Conservation (phyloP, 2,888 invertebrate genomes). For the Hofmannophila pseudospretella region DNA sequence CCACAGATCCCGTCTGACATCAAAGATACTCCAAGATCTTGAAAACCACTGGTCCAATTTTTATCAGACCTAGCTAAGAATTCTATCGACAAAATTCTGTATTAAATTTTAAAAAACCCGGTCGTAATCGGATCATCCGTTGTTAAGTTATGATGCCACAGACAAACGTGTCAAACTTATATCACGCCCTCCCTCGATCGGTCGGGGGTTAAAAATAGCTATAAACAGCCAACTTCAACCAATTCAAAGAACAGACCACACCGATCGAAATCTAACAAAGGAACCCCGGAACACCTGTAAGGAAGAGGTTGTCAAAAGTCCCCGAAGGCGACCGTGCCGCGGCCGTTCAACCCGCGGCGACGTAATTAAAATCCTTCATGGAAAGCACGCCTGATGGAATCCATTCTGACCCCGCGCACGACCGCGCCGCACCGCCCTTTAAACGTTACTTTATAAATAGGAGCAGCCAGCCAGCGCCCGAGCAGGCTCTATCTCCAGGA, state of each 20-base stretch:
- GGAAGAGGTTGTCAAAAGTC: conserved; percentile 45
- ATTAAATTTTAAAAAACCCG: too few species aligned
- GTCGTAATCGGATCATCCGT: too few species aligned
- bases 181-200: too few species aligned
- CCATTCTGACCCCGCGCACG: conserved; percentile 67
- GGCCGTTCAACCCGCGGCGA: conserved; percentile 59
- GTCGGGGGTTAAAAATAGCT: too few species aligned
- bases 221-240: too few species aligned
- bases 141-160: too few species aligned
- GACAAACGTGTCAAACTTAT: too few species aligned
- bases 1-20: too few species aligned
- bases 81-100: too few species aligned
- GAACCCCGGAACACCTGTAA: conserved; percentile 40
- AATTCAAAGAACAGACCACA: neutral
- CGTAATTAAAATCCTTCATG: conserved; percentile 77
- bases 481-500: neutral
- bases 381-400: conserved; percentile 72
- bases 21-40: too few species aligned
- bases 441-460: conserved; percentile 68
- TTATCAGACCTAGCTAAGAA: too few species aligned
- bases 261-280: conserved; percentile 24
- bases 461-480: conserved; percentile 33
- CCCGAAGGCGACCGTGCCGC: conserved; percentile 39
- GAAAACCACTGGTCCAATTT: too few species aligned
- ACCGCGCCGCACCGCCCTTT: conserved; percentile 60